Evolutionary conservation across 1,140 invertebrate species (phyloP), one percentile per base, ranked within the genome.

Genomic region (Colletes latitarsis): DNA sequence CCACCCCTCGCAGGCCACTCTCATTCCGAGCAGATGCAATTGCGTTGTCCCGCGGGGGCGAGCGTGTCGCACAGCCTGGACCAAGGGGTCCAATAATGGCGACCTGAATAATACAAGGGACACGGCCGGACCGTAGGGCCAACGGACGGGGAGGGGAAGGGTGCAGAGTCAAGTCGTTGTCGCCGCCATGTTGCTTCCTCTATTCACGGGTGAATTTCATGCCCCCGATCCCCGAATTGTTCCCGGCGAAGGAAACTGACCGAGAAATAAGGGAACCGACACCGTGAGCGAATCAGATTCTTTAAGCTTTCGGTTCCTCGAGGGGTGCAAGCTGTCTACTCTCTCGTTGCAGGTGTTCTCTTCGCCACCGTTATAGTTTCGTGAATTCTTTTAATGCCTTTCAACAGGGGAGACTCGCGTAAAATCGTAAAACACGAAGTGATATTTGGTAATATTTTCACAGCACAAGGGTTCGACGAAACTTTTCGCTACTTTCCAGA

Each of bases 51-150:
- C 86, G 87, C 87, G 88, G 88, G 88, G 88, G 86, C 84, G 87
- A 87, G 82, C 68, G 82, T 84, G 78, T 81, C 82, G 82, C 82
- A 53, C 82, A 75, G 74, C 71, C 6, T 78, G 84, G 70, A 84
- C 85, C 85, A 87, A 85, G 85, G 84, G 86, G 80, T 85, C 84
- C 76, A 84, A 88, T 89, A 89, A 89, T 87, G 84, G 84, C 85
- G 67, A 84, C 67, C 74, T 91, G 89, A 91, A 91, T 91, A 91
- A 91, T 91, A 90, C 88, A 91, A 43, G 46, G 88, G 78, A 86
- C 15, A 72, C 52, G 6, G 66, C 79, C 75, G 72, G 19, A 30
- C 63, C 43, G n/a, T n/a, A n/a, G n/a, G n/a, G n/a, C n/a, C n/a
- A n/a, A n/a, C n/a, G n/a, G 57, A 46, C 30, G 52, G 70, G 62